These are phyloP conservation scores for Simalia tracyae DNA, from an alignment of 2,797 vertebrate species.

Conservation along the genomic window DNA sequence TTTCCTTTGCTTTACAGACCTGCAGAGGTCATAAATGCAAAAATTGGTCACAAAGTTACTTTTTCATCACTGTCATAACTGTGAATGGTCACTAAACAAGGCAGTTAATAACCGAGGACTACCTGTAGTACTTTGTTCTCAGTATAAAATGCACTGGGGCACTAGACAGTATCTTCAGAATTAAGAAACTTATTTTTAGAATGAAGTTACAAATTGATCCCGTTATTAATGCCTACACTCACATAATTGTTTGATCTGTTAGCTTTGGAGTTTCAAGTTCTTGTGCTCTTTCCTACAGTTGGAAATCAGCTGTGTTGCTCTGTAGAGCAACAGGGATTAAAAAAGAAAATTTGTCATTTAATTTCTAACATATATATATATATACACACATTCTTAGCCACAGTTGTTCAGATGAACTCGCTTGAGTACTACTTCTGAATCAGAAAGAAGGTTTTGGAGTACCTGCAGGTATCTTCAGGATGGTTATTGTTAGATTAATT, in stretches of 20 bases:
- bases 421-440: not conserved
- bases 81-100: not conserved
- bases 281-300: not conserved
- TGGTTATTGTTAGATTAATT: not conserved
- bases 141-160: not conserved
- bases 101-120: not conserved
- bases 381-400: rapidly evolving
- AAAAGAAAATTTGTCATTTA: not conserved
- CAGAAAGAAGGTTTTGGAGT: not conserved
- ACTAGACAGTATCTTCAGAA: not conserved
- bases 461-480: not conserved
- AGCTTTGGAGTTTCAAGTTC: rapidly evolving
- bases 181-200: not conserved
- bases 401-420: not conserved
- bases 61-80: not conserved
- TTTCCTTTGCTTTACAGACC: not conserved
- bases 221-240: not conserved
- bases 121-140: not conserved
- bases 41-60: not conserved
- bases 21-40: not conserved
- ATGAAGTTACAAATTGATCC: not conserved
- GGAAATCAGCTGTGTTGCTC: not conserved
- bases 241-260: not conserved
- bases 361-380: not conserved
- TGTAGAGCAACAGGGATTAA: not conserved